Evolutionary conservation across 53 echinoderm and acorn worm genomes (phyloP), one percentile per base, ranked within the genome.

Genomic region (Patiria pectinifera): DNA sequence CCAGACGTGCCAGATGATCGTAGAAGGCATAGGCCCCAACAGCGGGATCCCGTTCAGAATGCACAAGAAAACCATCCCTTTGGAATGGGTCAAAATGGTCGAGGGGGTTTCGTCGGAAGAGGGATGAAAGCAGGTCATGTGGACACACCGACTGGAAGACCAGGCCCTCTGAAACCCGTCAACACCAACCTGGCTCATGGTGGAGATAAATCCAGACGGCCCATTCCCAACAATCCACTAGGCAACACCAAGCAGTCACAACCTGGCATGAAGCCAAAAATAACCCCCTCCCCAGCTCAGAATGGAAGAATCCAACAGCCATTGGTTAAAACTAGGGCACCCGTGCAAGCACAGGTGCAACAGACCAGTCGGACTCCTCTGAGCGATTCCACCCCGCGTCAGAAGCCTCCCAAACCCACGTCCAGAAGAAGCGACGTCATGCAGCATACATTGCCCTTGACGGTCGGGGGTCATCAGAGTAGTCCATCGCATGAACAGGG

Each of bases 111-210:
- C n/a, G 22, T 63, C 80, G 48, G n/a, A 47, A 69, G 69, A 24
- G 21, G 48, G 46, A 48, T 16, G 48, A 90, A 69, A 62, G 19
- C 21, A 11, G 75, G 72, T 83, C 91, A 83, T 61, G 75, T 60
- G 21, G 84, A 76, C 26, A 76, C 84, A 9, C 83, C 81, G 5
- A 26, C 66, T 18, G 72, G 91, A 0, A 83, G 97, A 82, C 95
- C 97, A 76, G 97, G 97, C 15, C 97, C 97, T 18, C 91, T 97
- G 0, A 87, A 89, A 93, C 69, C 94, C 9, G 82, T 97, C 58
- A 95, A 97, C 77, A 78, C 53, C 46, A 90, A 86, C 11, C 48
- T 86, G 53, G 62, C 45, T 88, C 78, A 82, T 53, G 46, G 19
- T n/a, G 43, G 22, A 48, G 18, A 10, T 15, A 84, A 71, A 18